Percentiles rank a stretch among this genome's conserved stretches.
Conservation (phyloP, 2,797 vertebrate species). For the Cyprinella venusta region DNA sequence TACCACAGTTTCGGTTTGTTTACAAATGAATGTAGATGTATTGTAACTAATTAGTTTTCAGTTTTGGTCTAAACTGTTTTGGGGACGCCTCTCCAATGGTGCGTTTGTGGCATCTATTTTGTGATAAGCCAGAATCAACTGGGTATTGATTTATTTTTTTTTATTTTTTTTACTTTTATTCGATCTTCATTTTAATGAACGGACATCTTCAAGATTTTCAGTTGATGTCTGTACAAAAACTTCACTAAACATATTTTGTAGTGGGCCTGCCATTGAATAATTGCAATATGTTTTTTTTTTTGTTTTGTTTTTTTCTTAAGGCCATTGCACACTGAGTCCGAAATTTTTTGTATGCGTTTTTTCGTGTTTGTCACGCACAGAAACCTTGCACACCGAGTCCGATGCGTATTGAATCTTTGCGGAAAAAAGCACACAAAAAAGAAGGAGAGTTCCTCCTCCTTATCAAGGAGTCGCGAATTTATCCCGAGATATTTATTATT, state of each 20-base stretch:
- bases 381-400: too few species aligned
- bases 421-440: too few species aligned
- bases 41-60: background rate
- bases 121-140: too few species aligned
- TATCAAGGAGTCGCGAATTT: too few species aligned
- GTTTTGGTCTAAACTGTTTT: background rate
- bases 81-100: background rate
- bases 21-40: background rate
- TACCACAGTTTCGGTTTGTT: background rate
- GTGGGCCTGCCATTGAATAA: background rate
- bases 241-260: background rate
- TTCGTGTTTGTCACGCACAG: too few species aligned
- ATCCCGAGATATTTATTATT: too few species aligned
- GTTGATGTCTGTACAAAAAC: background rate
- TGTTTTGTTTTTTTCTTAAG: background rate
- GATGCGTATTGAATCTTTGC: too few species aligned
- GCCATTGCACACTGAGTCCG: too few species aligned
- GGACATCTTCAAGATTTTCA: background rate
- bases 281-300: background rate
- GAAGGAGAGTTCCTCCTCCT: too few species aligned
- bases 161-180: background rate
- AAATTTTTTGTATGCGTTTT: too few species aligned
- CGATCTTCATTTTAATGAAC: background rate
- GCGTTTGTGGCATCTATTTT: background rate
- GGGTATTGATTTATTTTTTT: background rate